Percentiles rank a stretch among this genome's conserved stretches.
Conservation (phyloP, 2,113 vertebrate genomes). For the Menura novaehollandiae region DNA sequence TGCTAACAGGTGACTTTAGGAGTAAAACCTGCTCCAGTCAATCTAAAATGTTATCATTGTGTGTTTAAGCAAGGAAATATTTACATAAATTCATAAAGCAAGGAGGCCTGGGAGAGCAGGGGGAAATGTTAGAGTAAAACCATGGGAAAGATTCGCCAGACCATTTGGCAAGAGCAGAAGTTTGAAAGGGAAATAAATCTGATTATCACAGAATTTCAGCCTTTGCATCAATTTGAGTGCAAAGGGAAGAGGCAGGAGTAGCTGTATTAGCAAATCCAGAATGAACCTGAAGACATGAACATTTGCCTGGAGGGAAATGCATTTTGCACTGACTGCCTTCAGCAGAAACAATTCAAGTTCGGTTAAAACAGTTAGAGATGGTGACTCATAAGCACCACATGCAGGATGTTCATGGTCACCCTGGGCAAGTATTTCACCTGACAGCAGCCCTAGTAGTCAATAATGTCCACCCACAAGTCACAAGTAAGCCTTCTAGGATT, state of each 20-base stretch:
- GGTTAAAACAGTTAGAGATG: background rate
- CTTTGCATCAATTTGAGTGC: fast-evolving
- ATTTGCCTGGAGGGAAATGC: background rate
- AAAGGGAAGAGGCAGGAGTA: background rate
- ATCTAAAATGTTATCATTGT: background rate
- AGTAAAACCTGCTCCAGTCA: background rate
- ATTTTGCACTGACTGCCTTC: background rate
- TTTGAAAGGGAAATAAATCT: background rate
- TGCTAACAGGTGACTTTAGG: background rate
- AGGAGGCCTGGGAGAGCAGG: background rate
- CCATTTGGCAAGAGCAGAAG: background rate
- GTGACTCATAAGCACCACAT: background rate
- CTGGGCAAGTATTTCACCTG: background rate
- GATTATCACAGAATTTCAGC: background rate
- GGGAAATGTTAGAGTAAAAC: background rate
- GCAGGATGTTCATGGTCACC: background rate
- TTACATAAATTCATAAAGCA: background rate
- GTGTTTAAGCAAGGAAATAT: conserved; percentile 20
- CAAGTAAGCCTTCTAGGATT: background rate
- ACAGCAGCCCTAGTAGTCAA: background rate
- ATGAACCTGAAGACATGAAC: background rate
- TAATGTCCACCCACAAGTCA: background rate
- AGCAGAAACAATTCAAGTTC: background rate
- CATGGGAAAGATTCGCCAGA: background rate
- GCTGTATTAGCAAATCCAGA: background rate